These are phyloP conservation scores for Enteromius treurensis DNA, from an alignment of 2,797 vertebrate species.

Conservation along the genomic window DNA sequence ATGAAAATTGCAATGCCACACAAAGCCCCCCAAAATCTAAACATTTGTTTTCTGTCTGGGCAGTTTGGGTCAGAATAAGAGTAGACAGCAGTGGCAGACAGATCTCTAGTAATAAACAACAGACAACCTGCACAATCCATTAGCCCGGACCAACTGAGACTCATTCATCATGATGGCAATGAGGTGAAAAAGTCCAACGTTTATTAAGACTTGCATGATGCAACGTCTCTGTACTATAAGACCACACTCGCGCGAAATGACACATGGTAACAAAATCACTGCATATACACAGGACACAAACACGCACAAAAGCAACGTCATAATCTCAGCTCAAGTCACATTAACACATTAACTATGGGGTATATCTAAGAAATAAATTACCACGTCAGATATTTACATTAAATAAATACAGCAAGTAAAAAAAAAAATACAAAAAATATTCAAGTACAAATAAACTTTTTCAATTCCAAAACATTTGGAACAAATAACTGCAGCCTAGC, in stretches of 20 bases:
- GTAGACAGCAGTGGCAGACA: background rate
- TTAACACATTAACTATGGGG: conserved; percentile 19
- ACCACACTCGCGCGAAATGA: conserved; percentile 21
- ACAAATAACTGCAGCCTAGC: conserved; percentile 19
- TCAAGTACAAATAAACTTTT: conserved; percentile 48
- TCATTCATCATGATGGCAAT: conserved; percentile 79
- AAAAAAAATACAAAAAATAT: conserved; percentile 35
- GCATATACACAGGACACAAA: conserved; percentile 17
- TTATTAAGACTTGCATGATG: conserved; percentile 77
- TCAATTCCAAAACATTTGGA: conserved; percentile 1
- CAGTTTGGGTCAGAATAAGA: background rate
- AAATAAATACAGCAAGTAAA: conserved; percentile 48
- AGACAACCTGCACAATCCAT: conserved; percentile 67
- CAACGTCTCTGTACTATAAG: conserved; percentile 31
- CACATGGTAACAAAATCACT: conserved; percentile 11
- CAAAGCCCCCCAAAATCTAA: background rate
- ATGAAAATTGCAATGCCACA: background rate
- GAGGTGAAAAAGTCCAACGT: conserved; percentile 83
- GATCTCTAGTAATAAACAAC: conserved; percentile 76
- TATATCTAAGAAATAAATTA: conserved; percentile 25
- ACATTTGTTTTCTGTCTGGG: background rate
- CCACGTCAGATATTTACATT: conserved; percentile 24
- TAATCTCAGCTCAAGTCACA: conserved; percentile 44
- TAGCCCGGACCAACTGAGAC: conserved; percentile 75
- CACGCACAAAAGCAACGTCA: conserved; percentile 30